Percentiles rank a stretch among this genome's conserved stretches.
These are phyloP conservation scores for Nothobranchius kuhntae DNA, from an alignment of 2,113 vertebrate species.

Conservation along the genomic window DNA sequence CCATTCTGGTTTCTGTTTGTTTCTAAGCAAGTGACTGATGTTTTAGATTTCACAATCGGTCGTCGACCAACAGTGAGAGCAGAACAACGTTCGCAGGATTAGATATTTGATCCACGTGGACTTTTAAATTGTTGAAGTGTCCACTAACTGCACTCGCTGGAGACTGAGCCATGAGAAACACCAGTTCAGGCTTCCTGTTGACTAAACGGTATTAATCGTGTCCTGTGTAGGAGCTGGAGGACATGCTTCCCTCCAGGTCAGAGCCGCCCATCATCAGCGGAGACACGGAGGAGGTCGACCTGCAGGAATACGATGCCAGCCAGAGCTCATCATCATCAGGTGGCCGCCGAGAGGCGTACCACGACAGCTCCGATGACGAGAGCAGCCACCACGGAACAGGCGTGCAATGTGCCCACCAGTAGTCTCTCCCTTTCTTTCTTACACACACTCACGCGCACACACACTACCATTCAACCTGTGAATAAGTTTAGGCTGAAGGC, in stretches of 20 bases:
- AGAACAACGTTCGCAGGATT: too few relatives aligned
- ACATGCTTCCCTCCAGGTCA: conserved; percentile 93
- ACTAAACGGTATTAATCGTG: not conserved
- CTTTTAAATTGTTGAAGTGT: too few relatives aligned
- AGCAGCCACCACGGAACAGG: conserved; percentile 93
- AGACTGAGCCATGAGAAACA: too few relatives aligned
- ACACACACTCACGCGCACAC: conserved; percentile 3
- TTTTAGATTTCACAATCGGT: too few relatives aligned
- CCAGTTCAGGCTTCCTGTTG: too few relatives aligned
- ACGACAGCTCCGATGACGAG: conserved; percentile 97
- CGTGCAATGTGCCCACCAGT: conserved; percentile 98
- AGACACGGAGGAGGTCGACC: conserved; percentile 94
- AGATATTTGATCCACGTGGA: too few relatives aligned
- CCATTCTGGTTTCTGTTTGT: too few relatives aligned
- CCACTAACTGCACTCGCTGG: too few relatives aligned
- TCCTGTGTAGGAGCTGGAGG: conserved; percentile 89
- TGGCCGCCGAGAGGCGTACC: conserved; percentile 92
- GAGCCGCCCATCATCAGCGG: conserved; percentile 88
- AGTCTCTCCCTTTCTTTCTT: conserved; percentile 30
- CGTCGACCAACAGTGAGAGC: too few relatives aligned
- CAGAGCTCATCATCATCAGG: conserved; percentile 88
- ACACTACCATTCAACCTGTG: conserved; percentile 27
- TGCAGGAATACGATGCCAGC: conserved; percentile 93
- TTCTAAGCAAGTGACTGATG: too few relatives aligned
- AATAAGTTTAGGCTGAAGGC: conserved; percentile 71